Evolutionary conservation across 2,888 invertebrate genomes (phyloP).

Genomic region (Trypoxylon attenuatum): DNA sequence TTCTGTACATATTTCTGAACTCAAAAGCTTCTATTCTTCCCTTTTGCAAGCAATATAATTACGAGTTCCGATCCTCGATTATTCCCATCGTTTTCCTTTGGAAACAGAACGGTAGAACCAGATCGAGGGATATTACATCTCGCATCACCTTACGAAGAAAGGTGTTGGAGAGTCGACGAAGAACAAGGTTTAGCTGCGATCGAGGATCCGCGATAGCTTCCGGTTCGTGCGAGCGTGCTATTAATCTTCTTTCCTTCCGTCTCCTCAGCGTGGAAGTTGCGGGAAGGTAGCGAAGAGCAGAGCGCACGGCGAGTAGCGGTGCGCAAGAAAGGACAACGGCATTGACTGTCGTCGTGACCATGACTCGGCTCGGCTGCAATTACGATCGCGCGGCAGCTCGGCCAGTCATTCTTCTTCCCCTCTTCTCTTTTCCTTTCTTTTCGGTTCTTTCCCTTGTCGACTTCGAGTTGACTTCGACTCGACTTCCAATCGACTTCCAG

Average conservation of each 20-base stretch:
- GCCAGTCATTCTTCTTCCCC: constrained; percentile 35
- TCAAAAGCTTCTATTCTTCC: no score
- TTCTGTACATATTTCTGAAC: no score
- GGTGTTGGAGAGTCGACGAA: neutral
- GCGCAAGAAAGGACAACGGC: constrained; percentile 41
- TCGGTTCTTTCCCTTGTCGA: neutral
- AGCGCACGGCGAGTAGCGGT: constrained; percentile 10
- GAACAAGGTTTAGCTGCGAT: neutral
- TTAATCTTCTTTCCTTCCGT: constrained; percentile 18
- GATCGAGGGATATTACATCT: no score
- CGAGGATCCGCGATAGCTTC: neutral
- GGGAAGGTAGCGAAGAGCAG: constrained; percentile 11
- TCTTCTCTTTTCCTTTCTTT: neutral
- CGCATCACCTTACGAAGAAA: no score
- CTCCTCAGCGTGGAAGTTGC: no score
- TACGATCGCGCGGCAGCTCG: constrained; percentile 45
- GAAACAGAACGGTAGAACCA: no score
- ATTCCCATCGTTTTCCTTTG: no score
- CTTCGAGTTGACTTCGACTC: neutral
- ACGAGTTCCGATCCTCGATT: no score
- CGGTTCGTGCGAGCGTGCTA: neutral
- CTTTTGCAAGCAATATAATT: no score
- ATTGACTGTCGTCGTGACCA: constrained; percentile 48
- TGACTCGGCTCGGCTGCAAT: constrained; percentile 51
- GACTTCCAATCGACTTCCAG: neutral